Evolutionary conservation across 1,140 invertebrate genomes (phyloP).

Genomic region (Drosophila insularis): DNA sequence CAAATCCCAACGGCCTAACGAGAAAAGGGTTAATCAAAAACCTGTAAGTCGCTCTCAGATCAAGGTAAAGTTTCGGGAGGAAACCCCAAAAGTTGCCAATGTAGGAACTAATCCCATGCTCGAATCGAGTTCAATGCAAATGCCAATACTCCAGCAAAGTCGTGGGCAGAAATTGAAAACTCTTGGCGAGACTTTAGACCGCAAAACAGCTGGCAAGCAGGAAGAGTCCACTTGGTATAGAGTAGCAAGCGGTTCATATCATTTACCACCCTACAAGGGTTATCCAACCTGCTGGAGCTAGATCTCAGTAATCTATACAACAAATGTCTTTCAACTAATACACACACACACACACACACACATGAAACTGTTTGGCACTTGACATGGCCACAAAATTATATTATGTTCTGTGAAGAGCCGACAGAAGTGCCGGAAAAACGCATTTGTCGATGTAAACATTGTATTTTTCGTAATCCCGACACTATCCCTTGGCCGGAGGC

Average conservation of each 20-base stretch:
- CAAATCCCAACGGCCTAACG: background rate
- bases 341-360: background rate
- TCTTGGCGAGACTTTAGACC: background rate
- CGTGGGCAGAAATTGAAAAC: background rate
- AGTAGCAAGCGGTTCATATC: background rate
- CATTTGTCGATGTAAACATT: conserved; percentile 9
- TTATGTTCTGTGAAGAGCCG: conserved; percentile 16
- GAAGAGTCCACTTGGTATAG: background rate
- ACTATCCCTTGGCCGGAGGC: conserved; percentile 11
- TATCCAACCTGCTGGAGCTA: background rate
- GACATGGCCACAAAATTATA: conserved; percentile 17
- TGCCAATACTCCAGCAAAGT: background rate
- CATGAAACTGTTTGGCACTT: background rate
- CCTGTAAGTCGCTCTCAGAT: background rate
- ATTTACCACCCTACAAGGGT: background rate
- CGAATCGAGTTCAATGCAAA: background rate
- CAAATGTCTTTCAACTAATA: background rate
- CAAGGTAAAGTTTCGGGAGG: background rate
- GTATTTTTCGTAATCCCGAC: conserved; percentile 1
- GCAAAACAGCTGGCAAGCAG: background rate
- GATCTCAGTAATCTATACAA: background rate
- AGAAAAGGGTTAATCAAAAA: background rate
- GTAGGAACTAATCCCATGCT: background rate
- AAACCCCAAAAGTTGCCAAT: background rate
- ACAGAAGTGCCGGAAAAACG: background rate